These are phyloP conservation scores for Acronicta leporina DNA, from an alignment of 2,888 invertebrate species.

Conservation along the genomic window DNA sequence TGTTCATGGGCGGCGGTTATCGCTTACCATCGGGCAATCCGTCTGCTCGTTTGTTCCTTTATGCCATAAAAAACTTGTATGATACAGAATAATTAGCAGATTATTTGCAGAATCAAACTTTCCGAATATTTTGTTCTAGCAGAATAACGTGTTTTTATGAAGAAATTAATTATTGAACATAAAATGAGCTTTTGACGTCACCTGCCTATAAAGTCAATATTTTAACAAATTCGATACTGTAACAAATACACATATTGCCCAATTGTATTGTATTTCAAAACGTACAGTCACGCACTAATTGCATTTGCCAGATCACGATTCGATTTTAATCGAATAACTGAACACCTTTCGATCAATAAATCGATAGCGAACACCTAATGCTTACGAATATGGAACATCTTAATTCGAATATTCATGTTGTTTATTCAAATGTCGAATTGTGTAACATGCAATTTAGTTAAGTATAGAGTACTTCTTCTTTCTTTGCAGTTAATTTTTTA, in stretches of 20 bases:
- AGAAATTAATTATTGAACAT: no score
- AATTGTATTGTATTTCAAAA: conserved; percentile 64
- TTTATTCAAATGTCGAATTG: conserved; percentile 34
- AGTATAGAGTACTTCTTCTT: neutral
- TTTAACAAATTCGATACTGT: conserved; percentile 56
- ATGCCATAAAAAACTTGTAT: no score
- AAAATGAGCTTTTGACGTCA: conserved; percentile 14
- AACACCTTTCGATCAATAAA: conserved; percentile 52
- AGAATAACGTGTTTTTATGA: no score
- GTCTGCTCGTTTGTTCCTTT: no score
- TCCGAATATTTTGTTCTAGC: no score
- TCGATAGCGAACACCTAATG: conserved; percentile 43
- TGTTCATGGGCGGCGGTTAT: no score
- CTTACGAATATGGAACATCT: conserved; percentile 55
- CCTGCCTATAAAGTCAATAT: conserved; percentile 29
- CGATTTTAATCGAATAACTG: conserved; percentile 48
- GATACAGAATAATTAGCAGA: no score
- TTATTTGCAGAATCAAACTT: no score
- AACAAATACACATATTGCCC: conserved; percentile 55
- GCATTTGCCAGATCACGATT: conserved; percentile 61
- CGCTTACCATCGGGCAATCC: no score
- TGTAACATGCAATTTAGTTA: conserved; percentile 12
- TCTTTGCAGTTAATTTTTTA: neutral
- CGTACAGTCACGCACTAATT: conserved; percentile 70
- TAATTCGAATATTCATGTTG: conserved; percentile 34